These are phyloP conservation scores for Megatriorchis doriae DNA, from an alignment of 2,113 vertebrate species.

Conservation along the genomic window DNA sequence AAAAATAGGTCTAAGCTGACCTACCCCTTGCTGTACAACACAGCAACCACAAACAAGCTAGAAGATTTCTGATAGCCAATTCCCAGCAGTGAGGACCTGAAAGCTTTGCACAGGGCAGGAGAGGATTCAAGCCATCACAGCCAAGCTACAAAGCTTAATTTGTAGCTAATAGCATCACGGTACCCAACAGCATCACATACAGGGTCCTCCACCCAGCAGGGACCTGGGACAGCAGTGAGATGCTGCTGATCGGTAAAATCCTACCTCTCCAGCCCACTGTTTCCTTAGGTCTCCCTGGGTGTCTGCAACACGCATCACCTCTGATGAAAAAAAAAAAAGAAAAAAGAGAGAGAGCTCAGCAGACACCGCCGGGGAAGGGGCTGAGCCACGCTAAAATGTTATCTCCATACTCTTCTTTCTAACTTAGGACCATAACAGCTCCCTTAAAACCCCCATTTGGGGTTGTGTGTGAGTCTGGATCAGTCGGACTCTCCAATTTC, in stretches of 20 bases:
- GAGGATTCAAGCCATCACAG: background rate
- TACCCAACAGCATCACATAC: fast-evolving
- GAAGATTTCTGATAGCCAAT: background rate
- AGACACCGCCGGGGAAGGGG: background rate
- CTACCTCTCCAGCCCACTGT: background rate
- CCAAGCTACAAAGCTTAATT: background rate
- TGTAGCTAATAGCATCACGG: background rate
- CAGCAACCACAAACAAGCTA: background rate
- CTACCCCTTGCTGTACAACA: background rate
- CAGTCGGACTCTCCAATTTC: background rate
- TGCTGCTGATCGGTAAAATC: background rate
- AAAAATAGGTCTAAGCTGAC: background rate
- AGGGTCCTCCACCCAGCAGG: background rate
- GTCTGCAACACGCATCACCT: background rate
- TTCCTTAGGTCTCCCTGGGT: background rate
- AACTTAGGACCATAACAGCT: background rate
- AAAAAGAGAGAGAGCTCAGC: background rate
- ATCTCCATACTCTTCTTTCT: background rate
- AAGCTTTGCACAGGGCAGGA: background rate
- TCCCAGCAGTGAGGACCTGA: background rate
- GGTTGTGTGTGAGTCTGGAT: background rate
- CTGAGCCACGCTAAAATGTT: background rate
- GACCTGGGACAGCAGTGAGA: background rate
- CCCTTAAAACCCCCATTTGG: background rate
- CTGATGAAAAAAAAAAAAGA: background rate